phyloP scores from a whole-genome alignment of 2,113 vertebrate genomes.

The Cottus gobio region DNA sequence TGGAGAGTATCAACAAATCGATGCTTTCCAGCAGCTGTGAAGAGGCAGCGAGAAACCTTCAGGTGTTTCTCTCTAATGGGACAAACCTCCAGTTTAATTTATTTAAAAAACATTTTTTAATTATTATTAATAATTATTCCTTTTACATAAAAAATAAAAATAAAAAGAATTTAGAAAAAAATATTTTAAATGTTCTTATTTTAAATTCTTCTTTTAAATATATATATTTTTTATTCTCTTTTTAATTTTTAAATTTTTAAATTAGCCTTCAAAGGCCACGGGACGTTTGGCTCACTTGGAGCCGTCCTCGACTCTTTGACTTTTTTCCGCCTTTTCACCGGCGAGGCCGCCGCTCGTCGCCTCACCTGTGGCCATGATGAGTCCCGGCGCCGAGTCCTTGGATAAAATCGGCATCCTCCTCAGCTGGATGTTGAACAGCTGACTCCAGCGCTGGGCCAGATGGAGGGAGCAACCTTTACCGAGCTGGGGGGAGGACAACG shows the following conservation, averaged over 20 bases:
- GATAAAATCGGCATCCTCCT: constrained; percentile 95
- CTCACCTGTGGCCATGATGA: constrained; percentile 95
- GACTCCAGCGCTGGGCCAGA: constrained; percentile 95
- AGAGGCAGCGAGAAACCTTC: not conserved
- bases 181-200: no score
- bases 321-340: not conserved
- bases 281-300: not conserved
- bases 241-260: no score
- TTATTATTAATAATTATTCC: no score
- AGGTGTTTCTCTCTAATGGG: not conserved
- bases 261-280: no score
- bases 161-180: no score
- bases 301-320: not conserved
- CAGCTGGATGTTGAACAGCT: constrained; percentile 94
- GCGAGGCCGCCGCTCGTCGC: not conserved
- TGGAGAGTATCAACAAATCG: constrained; percentile 56
- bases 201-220: no score
- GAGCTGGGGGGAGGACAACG: constrained; percentile 84
- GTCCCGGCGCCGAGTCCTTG: constrained; percentile 95
- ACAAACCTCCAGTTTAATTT: no score
- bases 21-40: constrained; percentile 40
- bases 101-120: no score
- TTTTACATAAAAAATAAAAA: no score
- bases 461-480: constrained; percentile 95
- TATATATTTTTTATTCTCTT: no score